phyloP scores from a whole-genome alignment of 1,140 invertebrate genomes.

The Lithobius niger region DNA sequence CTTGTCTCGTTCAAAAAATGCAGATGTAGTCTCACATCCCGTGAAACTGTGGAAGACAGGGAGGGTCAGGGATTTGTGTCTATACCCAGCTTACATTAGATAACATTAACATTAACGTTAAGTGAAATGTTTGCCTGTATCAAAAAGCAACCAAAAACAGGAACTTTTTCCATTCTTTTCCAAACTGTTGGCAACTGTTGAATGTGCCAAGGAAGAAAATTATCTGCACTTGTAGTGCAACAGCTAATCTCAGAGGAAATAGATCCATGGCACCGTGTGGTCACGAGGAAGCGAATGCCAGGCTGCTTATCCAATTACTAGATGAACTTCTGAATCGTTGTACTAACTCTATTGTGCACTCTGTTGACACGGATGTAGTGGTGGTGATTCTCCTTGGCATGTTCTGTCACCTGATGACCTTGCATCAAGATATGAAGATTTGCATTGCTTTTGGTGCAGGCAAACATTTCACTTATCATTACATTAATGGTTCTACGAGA shows the following conservation, averaged over 20 bases:
- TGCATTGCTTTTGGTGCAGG: background rate
- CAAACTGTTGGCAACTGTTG: background rate
- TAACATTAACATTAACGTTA: background rate
- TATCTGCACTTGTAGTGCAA: too few species aligned
- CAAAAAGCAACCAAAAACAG: background rate
- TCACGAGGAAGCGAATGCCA: too few species aligned
- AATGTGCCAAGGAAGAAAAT: background rate
- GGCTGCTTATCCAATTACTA: too few species aligned
- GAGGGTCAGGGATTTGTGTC: conserved; percentile 8
- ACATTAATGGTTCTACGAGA: background rate
- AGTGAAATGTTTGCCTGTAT: background rate
- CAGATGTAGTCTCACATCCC: conserved; percentile 6
- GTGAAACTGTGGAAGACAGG: conserved; percentile 12
- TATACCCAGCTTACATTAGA: background rate
- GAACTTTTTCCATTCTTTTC: too few species aligned
- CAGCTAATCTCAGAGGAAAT: too few species aligned
- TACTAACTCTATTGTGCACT: conserved; percentile 1
- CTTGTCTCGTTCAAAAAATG: conserved; percentile 6
- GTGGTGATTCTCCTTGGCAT: conserved; percentile 10
- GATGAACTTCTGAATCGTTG: background rate
- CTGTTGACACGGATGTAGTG: conserved; percentile 7
- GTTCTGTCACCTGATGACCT: conserved; percentile 7
- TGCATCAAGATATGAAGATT: conserved; percentile 4
- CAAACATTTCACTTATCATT: background rate
- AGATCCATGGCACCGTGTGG: too few species aligned